phyloP scores from a whole-genome alignment of 2,797 vertebrate genomes.

The Pantherophis vulpinus region DNA sequence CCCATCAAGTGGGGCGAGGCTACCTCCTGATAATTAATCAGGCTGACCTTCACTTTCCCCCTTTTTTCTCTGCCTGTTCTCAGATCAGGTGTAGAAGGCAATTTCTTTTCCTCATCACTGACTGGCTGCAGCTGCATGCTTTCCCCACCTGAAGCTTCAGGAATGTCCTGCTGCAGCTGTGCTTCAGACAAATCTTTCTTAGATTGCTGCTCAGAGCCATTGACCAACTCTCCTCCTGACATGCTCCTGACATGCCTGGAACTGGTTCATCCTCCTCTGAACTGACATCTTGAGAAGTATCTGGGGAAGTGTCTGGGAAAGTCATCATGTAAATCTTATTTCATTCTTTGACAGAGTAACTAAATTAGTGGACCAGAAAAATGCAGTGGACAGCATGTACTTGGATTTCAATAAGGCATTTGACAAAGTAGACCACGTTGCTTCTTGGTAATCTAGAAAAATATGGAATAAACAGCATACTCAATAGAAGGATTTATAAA shows the following conservation, averaged over 20 bases:
- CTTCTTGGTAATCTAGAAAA: not conserved
- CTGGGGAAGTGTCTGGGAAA: not conserved
- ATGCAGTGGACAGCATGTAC: not conserved
- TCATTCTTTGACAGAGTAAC: not conserved
- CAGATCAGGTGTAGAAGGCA: too few relatives aligned
- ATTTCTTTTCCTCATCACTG: too few relatives aligned
- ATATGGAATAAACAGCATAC: not conserved
- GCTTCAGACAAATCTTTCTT: not conserved
- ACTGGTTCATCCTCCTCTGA: not conserved
- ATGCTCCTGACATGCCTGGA: not conserved
- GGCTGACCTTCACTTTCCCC: too few relatives aligned
- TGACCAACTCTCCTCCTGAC: not conserved
- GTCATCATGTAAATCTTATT: not conserved
- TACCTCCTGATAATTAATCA: too few relatives aligned
- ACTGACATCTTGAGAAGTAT: not conserved
- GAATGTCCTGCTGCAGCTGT: not conserved
- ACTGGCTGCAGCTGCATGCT: too few relatives aligned
- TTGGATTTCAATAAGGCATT: not conserved
- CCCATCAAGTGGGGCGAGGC: not conserved
- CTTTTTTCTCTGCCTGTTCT: too few relatives aligned
- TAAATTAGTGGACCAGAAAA: not conserved
- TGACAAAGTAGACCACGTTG: not conserved
- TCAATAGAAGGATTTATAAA: not conserved
- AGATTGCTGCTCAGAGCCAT: not conserved
- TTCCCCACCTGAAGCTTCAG: not conserved